Conservation (phyloP, 1,140 invertebrate species). For the Camponotus floridanus region DNA sequence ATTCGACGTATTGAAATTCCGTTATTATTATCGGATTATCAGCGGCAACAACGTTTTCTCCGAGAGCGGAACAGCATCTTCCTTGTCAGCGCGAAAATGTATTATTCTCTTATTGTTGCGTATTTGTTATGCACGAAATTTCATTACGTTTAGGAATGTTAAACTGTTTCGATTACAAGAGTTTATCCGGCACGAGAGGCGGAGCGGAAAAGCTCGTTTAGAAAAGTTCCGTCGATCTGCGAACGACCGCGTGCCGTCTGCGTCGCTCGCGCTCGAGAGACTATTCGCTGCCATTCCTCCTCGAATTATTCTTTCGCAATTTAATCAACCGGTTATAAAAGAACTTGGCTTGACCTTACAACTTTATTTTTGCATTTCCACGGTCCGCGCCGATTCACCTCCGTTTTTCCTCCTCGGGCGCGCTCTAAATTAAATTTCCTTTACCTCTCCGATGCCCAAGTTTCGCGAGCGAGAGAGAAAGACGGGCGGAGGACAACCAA, state of each 20-base stretch:
- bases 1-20: conserved; percentile 25
- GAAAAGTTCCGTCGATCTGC: conserved; percentile 55
- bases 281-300: conserved; percentile 57
- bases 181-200: conserved; percentile 30
- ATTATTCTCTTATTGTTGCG: background rate
- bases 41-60: conserved; percentile 1
- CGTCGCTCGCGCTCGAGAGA: conserved; percentile 18
- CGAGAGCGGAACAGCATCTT: background rate
- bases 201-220: conserved; percentile 44
- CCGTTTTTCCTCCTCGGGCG: conserved; percentile 45
- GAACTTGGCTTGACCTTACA: conserved; percentile 62
- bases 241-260: conserved; percentile 27
- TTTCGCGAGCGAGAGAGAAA: conserved; percentile 33
- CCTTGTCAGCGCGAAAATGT: conserved; percentile 17
- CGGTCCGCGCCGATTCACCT: conserved; percentile 16
- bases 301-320: conserved; percentile 63
- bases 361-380: conserved; percentile 64
- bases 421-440: conserved; percentile 66
- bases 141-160: conserved; percentile 53
- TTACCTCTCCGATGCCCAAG: conserved; percentile 49
- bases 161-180: conserved; percentile 53
- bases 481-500: conserved; percentile 15
- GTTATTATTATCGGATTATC: conserved; percentile 29
- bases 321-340: conserved; percentile 60
- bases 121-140: conserved; percentile 25